Percentiles rank a stretch among this genome's conserved stretches.
These are phyloP conservation scores for Sakesphorus luctuosus DNA, from an alignment of 2,113 vertebrate genomes.

Conservation along the genomic window DNA sequence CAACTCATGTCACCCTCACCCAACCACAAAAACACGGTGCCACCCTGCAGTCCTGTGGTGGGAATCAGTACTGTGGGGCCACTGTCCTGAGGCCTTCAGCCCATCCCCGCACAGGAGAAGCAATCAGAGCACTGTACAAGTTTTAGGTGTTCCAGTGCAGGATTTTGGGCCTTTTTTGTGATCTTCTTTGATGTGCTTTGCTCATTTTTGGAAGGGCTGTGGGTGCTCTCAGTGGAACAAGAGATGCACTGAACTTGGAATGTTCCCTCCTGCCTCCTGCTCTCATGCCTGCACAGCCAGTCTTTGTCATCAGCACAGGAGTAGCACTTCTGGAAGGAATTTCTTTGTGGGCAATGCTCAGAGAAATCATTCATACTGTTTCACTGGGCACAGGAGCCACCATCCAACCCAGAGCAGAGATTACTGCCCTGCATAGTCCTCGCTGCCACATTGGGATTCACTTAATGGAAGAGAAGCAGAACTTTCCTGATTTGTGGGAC, in stretches of 20 bases:
- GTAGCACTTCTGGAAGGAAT: background rate
- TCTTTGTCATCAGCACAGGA: background rate
- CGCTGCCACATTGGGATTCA: background rate
- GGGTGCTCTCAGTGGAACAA: background rate
- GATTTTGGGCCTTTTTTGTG: background rate
- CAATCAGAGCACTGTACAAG: background rate
- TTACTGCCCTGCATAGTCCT: background rate
- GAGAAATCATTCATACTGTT: background rate
- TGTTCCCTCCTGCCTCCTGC: background rate
- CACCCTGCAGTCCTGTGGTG: background rate
- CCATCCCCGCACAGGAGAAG: background rate
- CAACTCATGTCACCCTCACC: background rate
- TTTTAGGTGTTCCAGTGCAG: background rate
- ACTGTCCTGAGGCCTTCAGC: background rate
- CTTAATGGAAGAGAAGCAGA: background rate
- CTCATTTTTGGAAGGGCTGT: background rate
- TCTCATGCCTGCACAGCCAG: background rate
- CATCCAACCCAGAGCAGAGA: background rate
- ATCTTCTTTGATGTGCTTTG: background rate
- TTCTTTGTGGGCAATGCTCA: fast-evolving
- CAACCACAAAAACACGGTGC: background rate
- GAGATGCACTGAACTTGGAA: background rate
- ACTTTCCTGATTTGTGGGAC: background rate
- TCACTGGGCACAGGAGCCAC: background rate
- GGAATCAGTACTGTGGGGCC: background rate